Evolutionary conservation across 2,113 vertebrate genomes (phyloP).

Genomic region (Perca schrenkii): DNA sequence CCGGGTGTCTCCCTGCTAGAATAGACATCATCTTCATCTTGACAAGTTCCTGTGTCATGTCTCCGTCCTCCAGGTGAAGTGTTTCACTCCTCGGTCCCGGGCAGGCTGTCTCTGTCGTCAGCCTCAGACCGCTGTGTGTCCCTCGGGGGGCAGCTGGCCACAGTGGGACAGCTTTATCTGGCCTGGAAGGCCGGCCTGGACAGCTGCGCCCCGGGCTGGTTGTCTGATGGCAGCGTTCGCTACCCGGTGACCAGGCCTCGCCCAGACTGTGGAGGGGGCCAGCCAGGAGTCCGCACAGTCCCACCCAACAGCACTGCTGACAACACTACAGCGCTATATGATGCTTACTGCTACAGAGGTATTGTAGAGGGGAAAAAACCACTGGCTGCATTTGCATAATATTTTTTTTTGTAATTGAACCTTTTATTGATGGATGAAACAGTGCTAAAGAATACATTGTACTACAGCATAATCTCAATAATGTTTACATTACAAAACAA

Average conservation of each 20-base stretch:
- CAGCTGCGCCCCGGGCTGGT: conserved; percentile 93
- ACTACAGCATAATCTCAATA: neutral
- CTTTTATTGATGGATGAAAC: neutral
- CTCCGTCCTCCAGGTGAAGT: conserved; percentile 86
- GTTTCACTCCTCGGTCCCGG: conserved; percentile 86
- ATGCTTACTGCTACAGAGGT: conserved; percentile 95
- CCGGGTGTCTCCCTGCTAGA: neutral
- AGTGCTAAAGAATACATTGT: neutral
- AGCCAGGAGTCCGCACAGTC: conserved; percentile 87
- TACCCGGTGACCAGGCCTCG: conserved; percentile 87
- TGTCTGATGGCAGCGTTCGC: conserved; percentile 92
- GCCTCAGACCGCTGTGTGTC: conserved; percentile 88
- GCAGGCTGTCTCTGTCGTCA: conserved; percentile 85
- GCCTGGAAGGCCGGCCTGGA: conserved; percentile 93
- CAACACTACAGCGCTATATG: conserved; percentile 80
- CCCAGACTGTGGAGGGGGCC: conserved; percentile 87
- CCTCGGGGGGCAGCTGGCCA: conserved; percentile 87
- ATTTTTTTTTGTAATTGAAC: neutral
- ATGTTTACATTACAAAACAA: neutral
- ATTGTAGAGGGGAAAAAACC: neutral
- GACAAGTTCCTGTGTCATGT: conserved; percentile 12
- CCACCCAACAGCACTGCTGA: conserved; percentile 86
- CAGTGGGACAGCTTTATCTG: conserved; percentile 92
- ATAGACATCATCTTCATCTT: conserved; percentile 8
- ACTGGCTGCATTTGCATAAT: neutral